Conservation (phyloP, 2,888 invertebrate genomes). For the Drosophila tanythrix region DNA sequence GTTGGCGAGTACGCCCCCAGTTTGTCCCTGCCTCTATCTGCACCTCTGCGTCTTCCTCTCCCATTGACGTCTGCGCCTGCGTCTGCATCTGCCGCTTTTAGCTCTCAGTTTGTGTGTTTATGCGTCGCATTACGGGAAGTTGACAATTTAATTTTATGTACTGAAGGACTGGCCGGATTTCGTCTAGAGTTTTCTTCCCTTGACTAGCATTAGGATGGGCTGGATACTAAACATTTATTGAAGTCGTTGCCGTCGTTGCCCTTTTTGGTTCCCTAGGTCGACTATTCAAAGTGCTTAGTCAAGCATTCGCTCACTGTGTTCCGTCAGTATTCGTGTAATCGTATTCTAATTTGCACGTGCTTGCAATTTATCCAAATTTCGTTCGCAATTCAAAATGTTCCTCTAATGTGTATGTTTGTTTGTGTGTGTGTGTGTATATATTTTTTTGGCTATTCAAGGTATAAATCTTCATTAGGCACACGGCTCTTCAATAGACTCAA, state of each 20-base stretch:
- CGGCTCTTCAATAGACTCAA: conserved; percentile 6
- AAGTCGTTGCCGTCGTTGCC: conserved; percentile 48
- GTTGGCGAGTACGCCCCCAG: conserved; percentile 10
- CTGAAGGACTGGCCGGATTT: conserved; percentile 39
- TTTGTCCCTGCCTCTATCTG: conserved; percentile 1
- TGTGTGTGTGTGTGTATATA: conserved; percentile 15
- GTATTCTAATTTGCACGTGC: conserved; percentile 79
- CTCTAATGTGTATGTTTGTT: conserved; percentile 24
- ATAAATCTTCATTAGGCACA: conserved; percentile 78
- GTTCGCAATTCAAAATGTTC: conserved; percentile 29
- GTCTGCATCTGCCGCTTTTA: conserved; percentile 20
- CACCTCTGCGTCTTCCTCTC: conserved; percentile 8
- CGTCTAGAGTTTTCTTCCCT: background rate
- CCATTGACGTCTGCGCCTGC: conserved; percentile 31
- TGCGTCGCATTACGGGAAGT: conserved; percentile 71
- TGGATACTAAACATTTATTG: conserved; percentile 78
- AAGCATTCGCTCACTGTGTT: conserved; percentile 49
- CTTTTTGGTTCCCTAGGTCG: conserved; percentile 47
- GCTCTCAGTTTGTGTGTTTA: conserved; percentile 37
- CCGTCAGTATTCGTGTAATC: conserved; percentile 34
- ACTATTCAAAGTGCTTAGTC: conserved; percentile 76
- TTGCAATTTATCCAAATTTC: conserved; percentile 69
- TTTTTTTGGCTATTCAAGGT: conserved; percentile 32
- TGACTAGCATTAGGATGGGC: conserved; percentile 14
- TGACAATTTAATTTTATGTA: conserved; percentile 81